Percentiles rank a stretch among this genome's conserved stretches.
phyloP scores from a whole-genome alignment of 1,140 invertebrate species.

The Thaumatotibia leucotreta region DNA sequence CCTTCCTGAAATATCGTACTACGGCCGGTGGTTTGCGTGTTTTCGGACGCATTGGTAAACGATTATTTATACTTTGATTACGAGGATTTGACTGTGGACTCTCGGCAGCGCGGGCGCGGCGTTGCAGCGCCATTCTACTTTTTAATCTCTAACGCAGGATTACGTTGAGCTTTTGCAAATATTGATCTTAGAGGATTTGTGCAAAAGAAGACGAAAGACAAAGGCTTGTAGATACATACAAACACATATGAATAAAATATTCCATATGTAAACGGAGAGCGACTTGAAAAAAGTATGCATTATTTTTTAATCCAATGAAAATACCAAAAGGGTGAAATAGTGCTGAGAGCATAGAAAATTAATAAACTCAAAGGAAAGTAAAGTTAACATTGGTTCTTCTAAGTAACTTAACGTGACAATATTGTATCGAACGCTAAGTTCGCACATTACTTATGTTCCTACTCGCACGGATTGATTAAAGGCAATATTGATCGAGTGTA shows the following conservation, averaged over 20 bases:
- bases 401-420: neutral
- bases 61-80: slow-evolving; percentile 74
- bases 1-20: slow-evolving; percentile 76
- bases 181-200: neutral
- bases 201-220: no score
- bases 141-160: neutral
- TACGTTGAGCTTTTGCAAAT: neutral
- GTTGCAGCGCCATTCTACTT: slow-evolving; percentile 20
- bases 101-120: slow-evolving; percentile 21
- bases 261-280: no score
- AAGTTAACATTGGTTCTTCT: neutral
- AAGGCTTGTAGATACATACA: neutral
- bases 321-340: no score
- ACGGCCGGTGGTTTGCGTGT: slow-evolving; percentile 67
- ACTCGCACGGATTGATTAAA: neutral
- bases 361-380: neutral
- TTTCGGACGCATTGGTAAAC: slow-evolving; percentile 74
- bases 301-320: no score
- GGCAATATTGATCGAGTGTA: slow-evolving; percentile 1
- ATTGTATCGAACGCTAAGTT: neutral
- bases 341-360: neutral
- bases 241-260: no score
- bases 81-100: slow-evolving; percentile 40
- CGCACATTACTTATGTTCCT: neutral
- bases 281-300: no score